Evolutionary conservation across 1,140 invertebrate genomes (phyloP), one percentile per base, ranked within the genome.

Genomic region (Lasioglossum albipes): DNA sequence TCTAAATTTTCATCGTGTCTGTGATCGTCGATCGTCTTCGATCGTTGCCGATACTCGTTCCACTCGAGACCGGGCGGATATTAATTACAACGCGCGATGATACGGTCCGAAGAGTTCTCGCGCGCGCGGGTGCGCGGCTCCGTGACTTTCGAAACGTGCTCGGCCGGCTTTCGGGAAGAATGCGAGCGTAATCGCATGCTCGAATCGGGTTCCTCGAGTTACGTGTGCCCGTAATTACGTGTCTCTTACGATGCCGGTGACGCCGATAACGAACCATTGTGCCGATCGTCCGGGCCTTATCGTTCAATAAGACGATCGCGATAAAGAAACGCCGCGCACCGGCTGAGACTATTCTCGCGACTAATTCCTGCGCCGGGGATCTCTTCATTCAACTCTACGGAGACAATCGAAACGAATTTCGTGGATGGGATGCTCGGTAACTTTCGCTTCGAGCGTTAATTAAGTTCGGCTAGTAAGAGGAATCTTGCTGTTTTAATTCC

Each of bases 191-290:
- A 71, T 78, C 66, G 67, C 7, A 2, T n/a, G 1, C 49, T 66
- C 20, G 79, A 65, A 81, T 81, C 79, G 67, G 12, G 67, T 77
- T 79, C 31, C 73, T 20, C 13, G 69, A 54, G 75, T 79, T 73
- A 82, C 79, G 79, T 64, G 73, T 5, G 31, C 64, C 27, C 20
- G 49, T 81, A 75, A 69, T 81, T 81, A 77, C 66, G 59, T 10
- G 61, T 36, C 57, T 49, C 52, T n/a, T 31, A 13, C 62, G 57
- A 18, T 36, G 31, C 54, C 7, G 52, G 59, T 45, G 61, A 64
- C 76, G 69, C 45, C n/a, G 45, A 42, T 62, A 65, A 78, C 76
- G 45, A 78, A 27, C 20, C 69, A 65, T 65, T 49, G 62, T 71
- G 71, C 64, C 71, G 62, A 75, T 79, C 68, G 36, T 4, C 57